phyloP scores from a whole-genome alignment of 2,113 vertebrate genomes.

The Gopherus evgoodei region DNA sequence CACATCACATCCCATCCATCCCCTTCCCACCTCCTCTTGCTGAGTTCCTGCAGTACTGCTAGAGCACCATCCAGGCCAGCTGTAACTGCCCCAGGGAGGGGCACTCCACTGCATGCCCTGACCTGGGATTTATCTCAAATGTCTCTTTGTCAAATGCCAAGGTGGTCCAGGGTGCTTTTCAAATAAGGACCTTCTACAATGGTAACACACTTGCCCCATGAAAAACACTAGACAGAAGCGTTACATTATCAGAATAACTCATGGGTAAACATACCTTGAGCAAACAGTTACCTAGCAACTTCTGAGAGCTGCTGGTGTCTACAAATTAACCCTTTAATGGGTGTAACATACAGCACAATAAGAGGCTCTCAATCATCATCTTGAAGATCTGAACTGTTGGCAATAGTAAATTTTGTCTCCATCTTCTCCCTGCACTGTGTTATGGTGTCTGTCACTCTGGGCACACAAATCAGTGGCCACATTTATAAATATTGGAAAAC shows the following conservation, averaged over 20 bases:
- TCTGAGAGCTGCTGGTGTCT: neutral
- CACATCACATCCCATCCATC: neutral
- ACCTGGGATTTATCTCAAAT: neutral
- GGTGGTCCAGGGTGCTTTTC: neutral
- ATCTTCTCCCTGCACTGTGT: neutral
- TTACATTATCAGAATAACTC: conserved; percentile 51
- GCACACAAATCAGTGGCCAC: neutral
- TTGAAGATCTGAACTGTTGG: neutral
- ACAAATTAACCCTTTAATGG: neutral
- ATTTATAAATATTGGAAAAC: neutral
- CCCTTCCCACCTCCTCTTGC: too few species aligned
- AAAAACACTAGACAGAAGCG: conserved; percentile 49
- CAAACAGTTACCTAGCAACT: conserved; percentile 65
- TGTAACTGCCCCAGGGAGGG: neutral
- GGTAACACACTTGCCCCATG: conserved; percentile 2
- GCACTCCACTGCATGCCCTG: neutral
- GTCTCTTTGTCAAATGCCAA: neutral
- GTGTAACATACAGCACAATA: neutral
- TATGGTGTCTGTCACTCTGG: neutral
- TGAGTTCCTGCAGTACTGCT: neutral
- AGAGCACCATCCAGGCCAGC: neutral
- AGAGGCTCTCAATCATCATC: neutral
- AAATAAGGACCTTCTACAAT: conserved; percentile 26
- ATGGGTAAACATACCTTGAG: conserved; percentile 35
- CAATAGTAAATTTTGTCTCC: neutral